Evolutionary conservation across 2,113 vertebrate genomes (phyloP).

Genomic region (Onychostruthus taczanowskii): DNA sequence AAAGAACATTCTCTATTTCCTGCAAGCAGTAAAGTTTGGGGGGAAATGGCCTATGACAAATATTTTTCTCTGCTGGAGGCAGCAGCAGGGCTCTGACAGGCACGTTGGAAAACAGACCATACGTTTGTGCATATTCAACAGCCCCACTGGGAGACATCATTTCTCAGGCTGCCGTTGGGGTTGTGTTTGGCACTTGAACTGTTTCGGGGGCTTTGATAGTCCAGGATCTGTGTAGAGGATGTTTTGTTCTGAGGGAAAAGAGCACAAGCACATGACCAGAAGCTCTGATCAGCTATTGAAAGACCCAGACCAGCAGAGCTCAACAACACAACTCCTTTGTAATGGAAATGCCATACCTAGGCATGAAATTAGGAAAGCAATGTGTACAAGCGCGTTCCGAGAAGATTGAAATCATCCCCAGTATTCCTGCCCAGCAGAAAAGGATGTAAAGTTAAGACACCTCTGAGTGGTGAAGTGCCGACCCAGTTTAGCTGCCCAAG

Average conservation of each 20-base stretch:
- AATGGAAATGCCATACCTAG: constrained; percentile 41
- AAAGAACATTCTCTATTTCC: neutral
- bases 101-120: constrained; percentile 37
- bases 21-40: neutral
- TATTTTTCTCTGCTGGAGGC: constrained; percentile 54
- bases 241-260: constrained; percentile 38
- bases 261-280: constrained; percentile 21
- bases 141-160: constrained; percentile 39
- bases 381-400: neutral
- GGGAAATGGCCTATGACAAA: constrained; percentile 21
- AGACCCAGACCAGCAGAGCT: constrained; percentile 15
- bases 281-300: constrained; percentile 31
- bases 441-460: neutral
- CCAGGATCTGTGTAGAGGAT: neutral
- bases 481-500: neutral
- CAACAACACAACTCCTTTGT: constrained; percentile 18
- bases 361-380: constrained; percentile 24
- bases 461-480: neutral
- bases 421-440: constrained; percentile 16
- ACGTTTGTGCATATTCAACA: constrained; percentile 47
- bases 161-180: constrained; percentile 13
- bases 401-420: neutral
- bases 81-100: constrained; percentile 53
- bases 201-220: constrained; percentile 23
- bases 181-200: constrained; percentile 55